Evolutionary conservation across 2,888 invertebrate species (phyloP).

Genomic region (Temnothorax unifasciatus): DNA sequence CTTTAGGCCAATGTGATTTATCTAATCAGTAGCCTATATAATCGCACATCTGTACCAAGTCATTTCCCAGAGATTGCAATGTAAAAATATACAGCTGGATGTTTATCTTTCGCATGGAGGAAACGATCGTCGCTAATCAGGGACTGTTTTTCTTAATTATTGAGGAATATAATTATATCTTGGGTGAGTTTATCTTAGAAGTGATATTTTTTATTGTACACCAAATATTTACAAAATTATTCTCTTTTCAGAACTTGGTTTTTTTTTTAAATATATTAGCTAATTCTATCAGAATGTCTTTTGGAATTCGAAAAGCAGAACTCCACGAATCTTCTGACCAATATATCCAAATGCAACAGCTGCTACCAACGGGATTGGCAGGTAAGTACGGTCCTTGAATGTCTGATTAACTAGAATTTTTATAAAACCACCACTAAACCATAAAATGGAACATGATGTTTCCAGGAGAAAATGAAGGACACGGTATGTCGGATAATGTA

Average conservation of each 20-base stretch:
- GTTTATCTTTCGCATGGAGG: not conserved
- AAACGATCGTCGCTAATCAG: not conserved
- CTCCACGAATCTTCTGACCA: not conserved
- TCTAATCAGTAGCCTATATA: not conserved
- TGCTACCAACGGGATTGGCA: slow-evolving; percentile 26
- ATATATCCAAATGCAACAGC: slow-evolving; percentile 31
- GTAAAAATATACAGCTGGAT: not conserved
- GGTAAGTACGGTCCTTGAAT: not conserved
- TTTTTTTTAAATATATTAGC: not conserved
- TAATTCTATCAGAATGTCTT: slow-evolving; percentile 1
- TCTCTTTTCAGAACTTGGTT: not conserved
- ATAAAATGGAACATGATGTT: not conserved
- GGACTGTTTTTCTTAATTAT: not conserved
- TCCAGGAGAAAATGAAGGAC: slow-evolving; percentile 16
- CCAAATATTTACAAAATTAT: not conserved
- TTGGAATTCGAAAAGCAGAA: not conserved
- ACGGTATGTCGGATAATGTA: not conserved
- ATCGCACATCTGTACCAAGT: not conserved
- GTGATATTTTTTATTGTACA: not conserved
- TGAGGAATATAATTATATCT: not conserved
- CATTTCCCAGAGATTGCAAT: slow-evolving; percentile 3
- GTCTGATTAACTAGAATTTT: not conserved
- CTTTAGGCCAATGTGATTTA: not conserved
- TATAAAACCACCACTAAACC: not conserved
- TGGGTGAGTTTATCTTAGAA: slow-evolving; percentile 19